Evolutionary conservation across 2,113 vertebrate species (phyloP), one percentile per base, ranked within the genome.

Genomic region (Sorex fumeus): DNA sequence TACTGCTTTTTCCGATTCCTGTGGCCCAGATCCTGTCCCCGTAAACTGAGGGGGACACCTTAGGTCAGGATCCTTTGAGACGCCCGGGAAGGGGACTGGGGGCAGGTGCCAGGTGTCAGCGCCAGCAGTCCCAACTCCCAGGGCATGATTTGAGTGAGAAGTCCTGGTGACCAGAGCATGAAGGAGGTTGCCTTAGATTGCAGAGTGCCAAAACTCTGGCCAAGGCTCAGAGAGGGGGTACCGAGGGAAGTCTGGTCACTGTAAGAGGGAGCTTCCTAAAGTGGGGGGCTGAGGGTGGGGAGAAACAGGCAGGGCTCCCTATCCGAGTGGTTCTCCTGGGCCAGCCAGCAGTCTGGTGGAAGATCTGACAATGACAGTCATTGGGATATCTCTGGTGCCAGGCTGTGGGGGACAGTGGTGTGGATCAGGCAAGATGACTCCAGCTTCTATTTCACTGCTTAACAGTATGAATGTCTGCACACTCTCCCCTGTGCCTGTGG

Each of bases 81-180:
- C 69, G 47, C 12, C 23, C 67, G 47, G 78, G 71, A 83, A 40
- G 40, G 80, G 40, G n/a, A 28, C 80, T 86, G 6, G 67, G 75
- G 87, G 57, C 86, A 90, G 74, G 40, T 90, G 83, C 91, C 85
- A 88, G 87, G 43, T 19, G 11, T 60, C 19, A 93, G 43, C 75
- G 72, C 92, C 93, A 80, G 83, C 36, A 76, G 80, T 80, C 76
- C 86, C 64, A 70, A 34, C 79, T 74, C 40, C 36, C 72, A 16
- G 10, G 36, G 66, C 8, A 6, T 83, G 81, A 57, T n/a, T 57
- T 70, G 47, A 64, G 88, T 71, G 36, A 88, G 90, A 82, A 88
- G 81, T 64, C 7, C 47, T 50, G 50, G 45, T 69, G 89, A 80
- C 53, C 87, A 60, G 71, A 89, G 72, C 47, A 40, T 40, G 53